Base-by-base conservation (phyloP, 1,140 invertebrate genomes). In the Laodelphax striatellus region DNA sequence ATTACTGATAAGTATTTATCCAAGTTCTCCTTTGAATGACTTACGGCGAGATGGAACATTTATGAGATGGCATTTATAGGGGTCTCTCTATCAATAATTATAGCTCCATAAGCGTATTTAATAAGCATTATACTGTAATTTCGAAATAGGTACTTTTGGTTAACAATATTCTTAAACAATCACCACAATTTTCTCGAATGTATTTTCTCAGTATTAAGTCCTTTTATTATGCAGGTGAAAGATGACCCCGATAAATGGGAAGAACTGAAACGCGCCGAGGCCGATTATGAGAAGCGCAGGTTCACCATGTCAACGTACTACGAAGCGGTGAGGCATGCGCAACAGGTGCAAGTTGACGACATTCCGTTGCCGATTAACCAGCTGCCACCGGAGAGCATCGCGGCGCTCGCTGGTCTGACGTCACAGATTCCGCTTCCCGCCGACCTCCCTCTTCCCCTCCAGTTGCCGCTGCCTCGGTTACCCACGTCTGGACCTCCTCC, bases 201-300 rank as follows among this genome's bases (percentile, higher is more conserved):
- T 28, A 28, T 28, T 28, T 38, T 38, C 10, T 9, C 28, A 31
- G 28, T 31, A 31, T 9, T 9, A 31, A 46, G 43, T 46, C 19
- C 44, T 52, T 44, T 11, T n/a, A 43, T 19, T 31, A 8, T 41
- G 19, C 57, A 95, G 90, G 84, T 93, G 69, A 97, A 97, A 80
- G 96, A 98, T 77, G 94, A 98, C 74, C 88, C 90, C 58, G 92
- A 96, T 65, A 92, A 93, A 72, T 95, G 89, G 82, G 78, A 85
- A 13, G 94, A 97, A 66, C 73, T 98, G 11, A 94, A 91, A 71
- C 83, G 90, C 63, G 86, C 92, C 71, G 87, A 97, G 74, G 80
- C 84, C 61, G 94, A 98, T 62, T 98, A 98, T 79, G 93, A 97
- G 71, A 88, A 90, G 69, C 83, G 91, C 69, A 76, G 89, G 69